Percentiles rank a stretch among this genome's conserved stretches.
Conservation (phyloP, 2,113 vertebrate species). For the Bucco capensis region DNA sequence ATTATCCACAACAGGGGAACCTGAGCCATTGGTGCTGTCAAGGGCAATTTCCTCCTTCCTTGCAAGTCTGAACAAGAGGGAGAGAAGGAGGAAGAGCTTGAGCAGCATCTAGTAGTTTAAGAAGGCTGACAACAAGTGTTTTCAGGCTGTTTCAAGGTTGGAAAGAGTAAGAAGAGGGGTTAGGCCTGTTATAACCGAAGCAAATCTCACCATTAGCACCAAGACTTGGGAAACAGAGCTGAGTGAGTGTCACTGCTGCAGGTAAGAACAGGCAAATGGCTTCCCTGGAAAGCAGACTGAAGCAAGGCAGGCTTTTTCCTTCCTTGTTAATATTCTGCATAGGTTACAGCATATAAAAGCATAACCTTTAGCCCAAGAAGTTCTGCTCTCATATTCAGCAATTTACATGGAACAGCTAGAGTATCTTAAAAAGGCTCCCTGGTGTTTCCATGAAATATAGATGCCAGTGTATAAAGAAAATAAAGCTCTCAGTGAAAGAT, state of each 20-base stretch:
- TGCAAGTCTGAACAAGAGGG: background rate
- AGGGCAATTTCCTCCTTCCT: background rate
- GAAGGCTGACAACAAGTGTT: background rate
- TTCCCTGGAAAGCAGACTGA: background rate
- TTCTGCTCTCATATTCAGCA: background rate
- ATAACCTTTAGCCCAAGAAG: background rate
- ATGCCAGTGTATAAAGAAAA: conserved; percentile 5
- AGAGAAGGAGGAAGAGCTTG: background rate
- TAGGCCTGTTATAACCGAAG: background rate
- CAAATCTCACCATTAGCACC: background rate
- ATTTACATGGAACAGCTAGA: background rate
- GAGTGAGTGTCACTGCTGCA: background rate
- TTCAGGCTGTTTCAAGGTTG: background rate
- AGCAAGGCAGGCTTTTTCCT: background rate
- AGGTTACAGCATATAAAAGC: background rate
- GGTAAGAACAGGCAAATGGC: background rate
- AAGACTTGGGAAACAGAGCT: background rate
- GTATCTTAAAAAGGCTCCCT: background rate
- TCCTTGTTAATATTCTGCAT: background rate
- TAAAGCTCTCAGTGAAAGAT: background rate
- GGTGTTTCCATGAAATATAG: conserved; percentile 20
- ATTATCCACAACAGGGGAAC: background rate
- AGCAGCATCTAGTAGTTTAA: background rate
- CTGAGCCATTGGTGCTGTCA: background rate
- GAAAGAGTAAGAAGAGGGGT: background rate